Conservation (phyloP, 2,113 vertebrate species). For the Perca flavescens region DNA sequence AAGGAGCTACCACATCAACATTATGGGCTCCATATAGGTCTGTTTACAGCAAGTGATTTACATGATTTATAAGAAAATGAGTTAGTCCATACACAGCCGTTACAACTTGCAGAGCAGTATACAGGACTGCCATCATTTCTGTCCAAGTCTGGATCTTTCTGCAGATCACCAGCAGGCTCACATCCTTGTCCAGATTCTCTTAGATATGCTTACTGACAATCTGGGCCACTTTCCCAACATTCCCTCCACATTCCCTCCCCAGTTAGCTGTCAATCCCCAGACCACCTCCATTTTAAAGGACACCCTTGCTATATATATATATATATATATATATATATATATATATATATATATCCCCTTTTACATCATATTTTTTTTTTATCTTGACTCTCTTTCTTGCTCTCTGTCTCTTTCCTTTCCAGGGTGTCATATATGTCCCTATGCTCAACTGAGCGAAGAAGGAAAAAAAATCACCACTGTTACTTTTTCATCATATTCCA, state of each 20-base stretch:
- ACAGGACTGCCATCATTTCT: background rate
- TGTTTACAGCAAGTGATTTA: background rate
- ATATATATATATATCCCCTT: background rate
- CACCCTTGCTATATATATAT: conserved; percentile 19
- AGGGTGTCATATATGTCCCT: conserved; percentile 10
- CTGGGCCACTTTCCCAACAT: conserved; percentile 36
- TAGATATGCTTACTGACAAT: conserved; percentile 45
- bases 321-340: background rate
- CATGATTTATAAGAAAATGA: background rate
- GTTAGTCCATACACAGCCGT: background rate
- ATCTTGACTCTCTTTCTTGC: conserved; percentile 30
- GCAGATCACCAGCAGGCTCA: conserved; percentile 24
- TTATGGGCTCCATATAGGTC: background rate
- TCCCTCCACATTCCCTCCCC: background rate
- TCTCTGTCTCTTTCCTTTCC: conserved; percentile 18
- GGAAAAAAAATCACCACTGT: conserved; percentile 22
- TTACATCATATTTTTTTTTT: conserved; percentile 20
- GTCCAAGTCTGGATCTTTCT: background rate
- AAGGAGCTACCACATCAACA: background rate
- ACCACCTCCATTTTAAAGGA: conserved; percentile 48
- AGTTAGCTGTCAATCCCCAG: conserved; percentile 42
- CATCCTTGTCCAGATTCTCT: conserved; percentile 44
- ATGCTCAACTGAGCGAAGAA: conserved; percentile 50
- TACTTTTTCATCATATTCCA: conserved; percentile 63
- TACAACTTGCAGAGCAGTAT: background rate